A percentile compares a stretch with the other conserved stretches of the same genome.
phyloP scores from a whole-genome alignment of 2,797 vertebrate species.

The Garrulus glandarius region DNA sequence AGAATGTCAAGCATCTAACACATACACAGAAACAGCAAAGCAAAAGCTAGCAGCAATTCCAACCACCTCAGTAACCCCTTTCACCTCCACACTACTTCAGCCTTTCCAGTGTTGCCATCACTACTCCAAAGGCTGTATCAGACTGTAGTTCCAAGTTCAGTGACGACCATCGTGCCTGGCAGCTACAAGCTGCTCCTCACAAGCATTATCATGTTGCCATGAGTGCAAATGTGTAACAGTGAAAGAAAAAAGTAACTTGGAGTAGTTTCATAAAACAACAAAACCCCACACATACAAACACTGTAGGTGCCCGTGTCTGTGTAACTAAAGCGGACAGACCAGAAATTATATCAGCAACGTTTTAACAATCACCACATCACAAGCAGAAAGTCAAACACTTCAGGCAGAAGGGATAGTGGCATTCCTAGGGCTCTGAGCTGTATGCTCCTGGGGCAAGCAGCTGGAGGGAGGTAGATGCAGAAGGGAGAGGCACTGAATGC shows the following conservation, averaged over 20 bases:
- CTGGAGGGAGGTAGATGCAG: neutral
- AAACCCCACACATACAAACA: rapidly evolving
- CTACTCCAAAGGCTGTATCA: neutral
- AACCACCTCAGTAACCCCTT: neutral
- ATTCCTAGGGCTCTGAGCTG: neutral
- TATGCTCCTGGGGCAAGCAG: neutral
- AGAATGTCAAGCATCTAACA: neutral
- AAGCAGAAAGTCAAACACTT: rapidly evolving
- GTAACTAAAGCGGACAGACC: neutral
- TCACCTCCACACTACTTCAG: neutral
- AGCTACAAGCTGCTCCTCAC: neutral
- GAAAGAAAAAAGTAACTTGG: neutral
- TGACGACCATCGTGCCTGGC: rapidly evolving
- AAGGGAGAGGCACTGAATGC: neutral
- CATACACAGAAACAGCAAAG: neutral
- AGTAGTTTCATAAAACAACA: neutral
- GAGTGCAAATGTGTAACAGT: rapidly evolving
- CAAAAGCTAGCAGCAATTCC: neutral
- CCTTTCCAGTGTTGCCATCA: neutral
- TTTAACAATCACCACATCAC: rapidly evolving
- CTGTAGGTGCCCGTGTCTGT: rapidly evolving
- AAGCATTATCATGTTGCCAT: neutral
- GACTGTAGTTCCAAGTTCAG: neutral
- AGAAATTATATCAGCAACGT: rapidly evolving
- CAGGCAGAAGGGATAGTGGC: neutral